phyloP scores from a whole-genome alignment of 1,140 invertebrate species.

The Bombus superbus region DNA sequence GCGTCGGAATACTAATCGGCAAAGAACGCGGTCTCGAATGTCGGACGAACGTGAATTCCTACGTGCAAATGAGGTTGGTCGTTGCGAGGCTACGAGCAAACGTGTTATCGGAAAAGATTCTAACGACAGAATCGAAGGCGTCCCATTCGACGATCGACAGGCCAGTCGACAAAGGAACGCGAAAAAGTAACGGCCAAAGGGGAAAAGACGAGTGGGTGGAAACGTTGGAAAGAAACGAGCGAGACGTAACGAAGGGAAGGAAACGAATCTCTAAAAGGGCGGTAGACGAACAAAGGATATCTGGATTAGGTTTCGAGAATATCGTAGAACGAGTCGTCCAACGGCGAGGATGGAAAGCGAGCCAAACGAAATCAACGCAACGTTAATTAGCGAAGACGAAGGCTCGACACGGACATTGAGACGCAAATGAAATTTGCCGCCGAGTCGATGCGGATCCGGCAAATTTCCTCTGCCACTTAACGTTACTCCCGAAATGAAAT shows the following conservation, averaged over 20 bases:
- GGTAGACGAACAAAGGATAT: neutral
- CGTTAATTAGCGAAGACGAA: slow-evolving; percentile 34
- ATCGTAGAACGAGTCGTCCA: neutral
- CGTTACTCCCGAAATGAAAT: neutral
- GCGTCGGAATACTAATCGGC: slow-evolving; percentile 34
- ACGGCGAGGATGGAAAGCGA: neutral
- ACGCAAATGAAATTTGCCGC: slow-evolving; percentile 37
- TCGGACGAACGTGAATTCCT: slow-evolving; percentile 35
- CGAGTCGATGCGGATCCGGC: neutral
- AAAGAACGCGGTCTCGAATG: slow-evolving; percentile 34
- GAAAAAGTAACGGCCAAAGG: neutral
- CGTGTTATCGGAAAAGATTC: slow-evolving; percentile 38
- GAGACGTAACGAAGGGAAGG: neutral
- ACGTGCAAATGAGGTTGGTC: slow-evolving; percentile 37
- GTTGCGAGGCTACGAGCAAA: slow-evolving; percentile 3
- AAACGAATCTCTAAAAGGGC: neutral
- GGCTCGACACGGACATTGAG: slow-evolving; percentile 12
- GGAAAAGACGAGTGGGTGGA: neutral
- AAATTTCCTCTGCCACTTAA: neutral
- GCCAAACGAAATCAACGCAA: slow-evolving; percentile 13
- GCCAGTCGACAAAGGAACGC: neutral
- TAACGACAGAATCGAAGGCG: slow-evolving; percentile 12
- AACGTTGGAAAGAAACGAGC: neutral
- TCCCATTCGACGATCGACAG: slow-evolving; percentile 21
- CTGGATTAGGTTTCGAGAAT: neutral